Evolutionary conservation across 2,888 invertebrate species (phyloP), one percentile per base, ranked within the genome.

Genomic region (Cremastinae sp.): DNA sequence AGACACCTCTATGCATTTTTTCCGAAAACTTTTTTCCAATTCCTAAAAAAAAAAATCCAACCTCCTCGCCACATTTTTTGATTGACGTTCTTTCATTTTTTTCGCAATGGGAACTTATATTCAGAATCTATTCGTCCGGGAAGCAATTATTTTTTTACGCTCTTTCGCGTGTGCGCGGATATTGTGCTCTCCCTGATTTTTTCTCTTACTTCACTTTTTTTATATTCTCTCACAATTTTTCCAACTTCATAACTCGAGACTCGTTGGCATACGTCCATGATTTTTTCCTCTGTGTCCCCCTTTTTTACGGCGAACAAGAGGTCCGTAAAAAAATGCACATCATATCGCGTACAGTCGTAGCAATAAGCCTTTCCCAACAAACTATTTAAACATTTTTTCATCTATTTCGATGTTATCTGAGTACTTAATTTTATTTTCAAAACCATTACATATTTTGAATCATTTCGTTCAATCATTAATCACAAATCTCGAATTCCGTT

Each of bases 71-170:
- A 28, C 5, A 5, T 5, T 28, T 5, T 28, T 28, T 28, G 28
- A 28, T 5, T 28, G 28, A 28, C 28, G 28, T 28, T 5, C 28
- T 28, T 28, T 28, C 2, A 28, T 22, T 62, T 14, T 28, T 35
- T 47, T 35, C 45, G n/a, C 35, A 5, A 4, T 4, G 49, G 4
- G 22, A 4, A 20, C n/a, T 22, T 22, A 64, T 41, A 64, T 39
- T 39, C 12, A 14, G 9, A 28, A 18, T 14, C 56, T 49, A 47
- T 68, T 58, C 58, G 58, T 14, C 39, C 56, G 68, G 51, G 58
- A 64, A 62, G 62, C 56, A 69, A 72, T 76, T 68, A 68, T 75
- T 68, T 75, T 66, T 76, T 51, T 58, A 76, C 68, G 72, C 62
- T 64, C 71, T 45, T 61, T 45, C 22, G 22, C 58, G 28, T 28